These are phyloP conservation scores for Spea hammondii DNA, from an alignment of 2,797 vertebrate species.

Conservation along the genomic window DNA sequence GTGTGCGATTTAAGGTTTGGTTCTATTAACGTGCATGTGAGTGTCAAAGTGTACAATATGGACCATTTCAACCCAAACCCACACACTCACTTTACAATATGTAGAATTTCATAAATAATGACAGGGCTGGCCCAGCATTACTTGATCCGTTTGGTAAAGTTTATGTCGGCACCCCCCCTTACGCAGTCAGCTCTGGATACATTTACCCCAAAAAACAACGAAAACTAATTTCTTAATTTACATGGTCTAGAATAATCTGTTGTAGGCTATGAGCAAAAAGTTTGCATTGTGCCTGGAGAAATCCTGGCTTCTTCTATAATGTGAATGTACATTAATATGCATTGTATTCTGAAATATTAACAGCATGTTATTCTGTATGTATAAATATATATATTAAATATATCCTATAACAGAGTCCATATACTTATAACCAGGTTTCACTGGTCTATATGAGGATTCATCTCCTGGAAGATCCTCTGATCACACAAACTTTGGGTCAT, in stretches of 20 bases:
- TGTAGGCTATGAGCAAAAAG: not conserved
- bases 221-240: no score
- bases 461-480: not conserved
- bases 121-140: no score
- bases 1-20: not conserved
- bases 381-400: constrained; percentile 22
- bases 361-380: constrained; percentile 44
- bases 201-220: no score
- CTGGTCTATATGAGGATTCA: not conserved
- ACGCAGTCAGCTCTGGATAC: no score
- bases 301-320: constrained; percentile 29
- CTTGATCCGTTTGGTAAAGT: no score
- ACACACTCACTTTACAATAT: not conserved
- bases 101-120: not conserved
- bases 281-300: not conserved
- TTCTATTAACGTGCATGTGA: not conserved
- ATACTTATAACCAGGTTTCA: constrained; percentile 16
- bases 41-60: not conserved
- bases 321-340: constrained; percentile 49
- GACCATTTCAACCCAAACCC: not conserved
- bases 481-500: constrained; percentile 1
- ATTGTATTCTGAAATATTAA: constrained; percentile 46
- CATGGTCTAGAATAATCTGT: no score
- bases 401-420: not conserved
- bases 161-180: no score